Evolutionary conservation across 2,888 invertebrate species (phyloP), one percentile per base, ranked within the genome.

Genomic region (Drosophila yooni): DNA sequence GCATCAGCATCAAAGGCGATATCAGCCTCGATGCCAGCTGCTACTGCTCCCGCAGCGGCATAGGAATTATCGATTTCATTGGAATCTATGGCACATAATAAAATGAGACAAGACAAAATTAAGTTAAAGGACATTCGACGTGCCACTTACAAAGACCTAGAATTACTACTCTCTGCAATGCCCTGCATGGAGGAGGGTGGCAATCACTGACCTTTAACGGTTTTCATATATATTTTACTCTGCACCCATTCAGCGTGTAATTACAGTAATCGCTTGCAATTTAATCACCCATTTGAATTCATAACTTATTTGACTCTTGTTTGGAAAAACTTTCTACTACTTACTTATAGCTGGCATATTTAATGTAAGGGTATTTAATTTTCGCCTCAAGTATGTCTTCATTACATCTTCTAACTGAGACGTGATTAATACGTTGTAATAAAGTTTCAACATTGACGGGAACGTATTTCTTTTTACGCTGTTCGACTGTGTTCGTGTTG

Each of bases 41-140:
- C 79, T 56, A 60, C 77, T 63, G 60, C 78, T 66, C 76, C 69
- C 57, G 68, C 59, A 18, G 67, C 77, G 52, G 73, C 73, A 81
- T 85, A 84, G 81, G 89, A 89, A 88, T 89, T 90, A 91, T 91
- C 89, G 82, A 91, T 91, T 91, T 91, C 89, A 83, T 82, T 89
- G 70, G 89, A 87, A 83, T 89, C 91, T 91, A 70, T 68, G 80
- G 71, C 60, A 75, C 68, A 84, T 71, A 69, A 77, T 65, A 65
- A 76, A 74, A 73, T 66, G 59, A 56, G 11, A 70, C 72, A 79
- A 81, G 66, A 53, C 27, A 64, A 68, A 66, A 79, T 76, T 68
- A 65, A 81, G 81, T 74, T 77, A 73, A 53, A 81, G 81, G 61
- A 73, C 77, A 63, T 57, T 60, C 58, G 59, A 29, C 40, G 46